Percentiles rank a stretch among this genome's conserved stretches.
Evolutionary conservation across 2,113 vertebrate species (phyloP).

Genomic region (Solea senegalensis): DNA sequence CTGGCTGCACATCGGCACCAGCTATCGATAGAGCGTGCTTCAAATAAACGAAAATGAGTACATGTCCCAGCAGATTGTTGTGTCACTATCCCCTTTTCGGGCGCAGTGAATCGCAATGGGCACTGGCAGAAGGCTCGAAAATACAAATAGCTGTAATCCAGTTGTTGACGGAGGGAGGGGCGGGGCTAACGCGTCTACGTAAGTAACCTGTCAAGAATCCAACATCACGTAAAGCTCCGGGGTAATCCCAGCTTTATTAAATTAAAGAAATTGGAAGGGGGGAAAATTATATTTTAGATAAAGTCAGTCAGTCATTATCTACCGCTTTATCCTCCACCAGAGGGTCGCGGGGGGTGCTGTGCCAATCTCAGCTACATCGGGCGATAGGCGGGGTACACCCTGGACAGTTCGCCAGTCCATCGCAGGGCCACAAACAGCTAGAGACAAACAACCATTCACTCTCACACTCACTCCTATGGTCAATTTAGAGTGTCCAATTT

Average conservation of each 20-base stretch:
- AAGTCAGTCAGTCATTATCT: too few relatives aligned
- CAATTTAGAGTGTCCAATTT: too few relatives aligned
- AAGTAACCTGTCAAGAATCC: conserved; percentile 39
- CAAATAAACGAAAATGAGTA: not conserved
- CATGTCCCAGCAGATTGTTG: not conserved
- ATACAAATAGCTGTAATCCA: conserved; percentile 67
- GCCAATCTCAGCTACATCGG: too few relatives aligned
- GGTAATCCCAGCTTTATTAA: not conserved
- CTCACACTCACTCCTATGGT: too few relatives aligned
- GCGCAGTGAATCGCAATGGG: conserved; percentile 28
- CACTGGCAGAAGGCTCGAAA: conserved; percentile 44
- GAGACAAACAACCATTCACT: too few relatives aligned
- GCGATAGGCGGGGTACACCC: too few relatives aligned
- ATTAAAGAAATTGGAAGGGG: too few relatives aligned
- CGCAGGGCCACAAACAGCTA: too few relatives aligned
- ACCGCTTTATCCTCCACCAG: too few relatives aligned
- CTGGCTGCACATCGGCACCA: conserved; percentile 41
- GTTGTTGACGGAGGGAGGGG: conserved; percentile 72
- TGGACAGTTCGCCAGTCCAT: too few relatives aligned
- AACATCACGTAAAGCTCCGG: conserved; percentile 7
- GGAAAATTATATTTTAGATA: too few relatives aligned
- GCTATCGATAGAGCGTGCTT: conserved; percentile 4
- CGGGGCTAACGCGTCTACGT: conserved; percentile 55
- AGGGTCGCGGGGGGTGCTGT: too few relatives aligned
- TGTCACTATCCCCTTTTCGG: not conserved